Evolutionary conservation across 2,888 invertebrate species (phyloP).

Genomic region (Drosophila atroscutellata): DNA sequence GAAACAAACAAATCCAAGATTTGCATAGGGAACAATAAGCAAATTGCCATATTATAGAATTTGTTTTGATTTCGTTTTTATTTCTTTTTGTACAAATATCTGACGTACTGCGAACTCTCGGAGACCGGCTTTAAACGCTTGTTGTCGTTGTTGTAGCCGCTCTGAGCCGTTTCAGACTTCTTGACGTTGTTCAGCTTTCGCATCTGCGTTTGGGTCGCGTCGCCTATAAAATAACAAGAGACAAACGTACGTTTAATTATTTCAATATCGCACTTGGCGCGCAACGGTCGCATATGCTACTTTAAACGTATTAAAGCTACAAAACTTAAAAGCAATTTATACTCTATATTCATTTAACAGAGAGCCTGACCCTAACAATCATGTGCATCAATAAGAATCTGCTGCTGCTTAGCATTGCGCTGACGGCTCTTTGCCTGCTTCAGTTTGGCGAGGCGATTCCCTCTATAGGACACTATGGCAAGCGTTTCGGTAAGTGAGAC

Average conservation of each 20-base stretch:
- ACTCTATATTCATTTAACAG: constrained; percentile 19
- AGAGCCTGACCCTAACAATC: constrained; percentile 18
- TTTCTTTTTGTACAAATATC: constrained; percentile 15
- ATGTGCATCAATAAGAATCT: constrained; percentile 65
- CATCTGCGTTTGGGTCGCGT: constrained; percentile 72
- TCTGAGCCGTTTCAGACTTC: constrained; percentile 54
- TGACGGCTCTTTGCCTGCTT: constrained; percentile 61
- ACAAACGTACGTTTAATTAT: constrained; percentile 71
- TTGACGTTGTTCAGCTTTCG: constrained; percentile 68
- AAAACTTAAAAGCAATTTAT: background rate
- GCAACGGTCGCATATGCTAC: constrained; percentile 53
- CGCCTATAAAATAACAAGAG: constrained; percentile 76
- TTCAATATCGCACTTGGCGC: constrained; percentile 58
- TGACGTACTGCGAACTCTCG: constrained; percentile 39
- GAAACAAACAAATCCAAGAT: constrained; percentile 16
- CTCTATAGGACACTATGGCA: constrained; percentile 82
- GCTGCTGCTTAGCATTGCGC: constrained; percentile 56
- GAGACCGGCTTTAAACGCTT: constrained; percentile 61
- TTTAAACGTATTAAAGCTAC: background rate
- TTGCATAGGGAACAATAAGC: constrained; percentile 50
- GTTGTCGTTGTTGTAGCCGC: constrained; percentile 26
- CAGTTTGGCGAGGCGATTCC: constrained; percentile 74
- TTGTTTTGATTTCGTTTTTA: constrained; percentile 40
- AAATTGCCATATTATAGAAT: constrained; percentile 55
- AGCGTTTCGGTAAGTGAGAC: constrained; percentile 82